Evolutionary conservation across 2,888 invertebrate species (phyloP).

Genomic region (Malthinus flaveolus): DNA sequence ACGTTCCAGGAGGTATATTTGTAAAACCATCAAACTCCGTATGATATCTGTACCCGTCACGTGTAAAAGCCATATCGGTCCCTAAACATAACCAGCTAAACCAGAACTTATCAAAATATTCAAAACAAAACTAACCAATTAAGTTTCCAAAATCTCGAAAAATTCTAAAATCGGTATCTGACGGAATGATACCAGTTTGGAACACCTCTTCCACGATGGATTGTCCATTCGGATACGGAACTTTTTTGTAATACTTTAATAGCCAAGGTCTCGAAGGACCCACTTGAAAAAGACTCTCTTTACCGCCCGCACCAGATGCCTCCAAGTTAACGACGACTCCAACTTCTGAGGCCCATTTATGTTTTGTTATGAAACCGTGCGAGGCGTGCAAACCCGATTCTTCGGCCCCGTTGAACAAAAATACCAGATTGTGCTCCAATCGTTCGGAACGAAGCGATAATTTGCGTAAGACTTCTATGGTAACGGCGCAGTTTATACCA

Average conservation of each 20-base stretch:
- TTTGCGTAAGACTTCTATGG: constrained; percentile 68
- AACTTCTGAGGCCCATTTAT: constrained; percentile 72
- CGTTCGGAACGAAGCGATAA: constrained; percentile 54
- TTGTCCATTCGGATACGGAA: constrained; percentile 64
- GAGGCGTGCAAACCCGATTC: constrained; percentile 67
- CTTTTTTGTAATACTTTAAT: constrained; percentile 58
- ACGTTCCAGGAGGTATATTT: constrained; percentile 61
- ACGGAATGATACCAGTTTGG: constrained; percentile 69
- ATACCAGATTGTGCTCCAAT: constrained; percentile 64
- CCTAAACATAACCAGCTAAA: constrained; percentile 47
- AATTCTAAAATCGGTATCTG: constrained; percentile 81
- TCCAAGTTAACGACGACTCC: constrained; percentile 87
- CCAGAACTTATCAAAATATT: neutral
- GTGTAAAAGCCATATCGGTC: constrained; percentile 65
- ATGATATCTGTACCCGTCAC: constrained; percentile 69
- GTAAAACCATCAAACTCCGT: constrained; percentile 61
- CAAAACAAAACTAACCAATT: constrained; percentile 50
- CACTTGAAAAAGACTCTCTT: constrained; percentile 87
- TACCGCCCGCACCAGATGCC: constrained; percentile 89
- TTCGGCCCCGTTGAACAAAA: constrained; percentile 76
- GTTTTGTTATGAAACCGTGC: constrained; percentile 70
- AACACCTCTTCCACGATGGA: constrained; percentile 66
- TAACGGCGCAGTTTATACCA: constrained; percentile 74
- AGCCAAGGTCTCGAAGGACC: constrained; percentile 75
- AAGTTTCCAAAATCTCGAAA: constrained; percentile 73